Percentiles rank a stretch among this genome's conserved stretches.
Evolutionary conservation across 2,888 invertebrate species (phyloP).

Genomic region (Drosophila gaucha): DNA sequence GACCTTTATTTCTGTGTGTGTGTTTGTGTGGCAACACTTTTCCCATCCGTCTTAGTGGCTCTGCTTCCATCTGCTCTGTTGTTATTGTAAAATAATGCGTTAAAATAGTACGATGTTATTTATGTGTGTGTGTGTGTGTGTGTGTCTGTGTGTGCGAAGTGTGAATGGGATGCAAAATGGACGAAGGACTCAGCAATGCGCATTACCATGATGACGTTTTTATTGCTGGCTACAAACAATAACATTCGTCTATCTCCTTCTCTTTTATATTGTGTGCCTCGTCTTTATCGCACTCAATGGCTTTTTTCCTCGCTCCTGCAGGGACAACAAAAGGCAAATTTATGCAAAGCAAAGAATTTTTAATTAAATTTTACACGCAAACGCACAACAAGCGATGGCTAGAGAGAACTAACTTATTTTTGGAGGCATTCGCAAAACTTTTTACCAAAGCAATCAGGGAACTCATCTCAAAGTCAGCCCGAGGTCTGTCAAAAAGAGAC

Average conservation of each 20-base stretch:
- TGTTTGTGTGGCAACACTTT: constrained; percentile 35
- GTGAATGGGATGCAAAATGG: constrained; percentile 30
- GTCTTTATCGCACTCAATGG: neutral
- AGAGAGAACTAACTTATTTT: constrained; percentile 23
- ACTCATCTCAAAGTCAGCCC: constrained; percentile 30
- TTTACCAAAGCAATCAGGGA: constrained; percentile 40
- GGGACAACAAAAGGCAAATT: constrained; percentile 68
- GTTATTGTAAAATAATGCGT: constrained; percentile 64
- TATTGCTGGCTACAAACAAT: constrained; percentile 65
- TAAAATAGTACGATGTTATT: constrained; percentile 48
- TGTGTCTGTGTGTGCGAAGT: constrained; percentile 20
- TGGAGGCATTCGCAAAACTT: constrained; percentile 29
- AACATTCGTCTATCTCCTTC: constrained; percentile 39
- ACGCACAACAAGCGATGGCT: constrained; percentile 36
- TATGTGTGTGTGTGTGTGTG: constrained; percentile 18
- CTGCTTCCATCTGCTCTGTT: constrained; percentile 16
- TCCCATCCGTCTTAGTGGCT: constrained; percentile 32
- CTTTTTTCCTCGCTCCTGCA: neutral
- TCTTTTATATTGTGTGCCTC: neutral
- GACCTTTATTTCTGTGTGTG: constrained; percentile 9
- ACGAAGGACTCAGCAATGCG: constrained; percentile 41
- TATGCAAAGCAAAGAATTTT: constrained; percentile 77
- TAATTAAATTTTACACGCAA: constrained; percentile 74
- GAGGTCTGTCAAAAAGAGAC: constrained; percentile 31
- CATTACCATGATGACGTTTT: constrained; percentile 68